Percentiles rank a stretch among this genome's conserved stretches.
Conservation (phyloP, 30 jellyfish, hydroid and myxozoan genomes). For the Pelagia noctiluca region DNA sequence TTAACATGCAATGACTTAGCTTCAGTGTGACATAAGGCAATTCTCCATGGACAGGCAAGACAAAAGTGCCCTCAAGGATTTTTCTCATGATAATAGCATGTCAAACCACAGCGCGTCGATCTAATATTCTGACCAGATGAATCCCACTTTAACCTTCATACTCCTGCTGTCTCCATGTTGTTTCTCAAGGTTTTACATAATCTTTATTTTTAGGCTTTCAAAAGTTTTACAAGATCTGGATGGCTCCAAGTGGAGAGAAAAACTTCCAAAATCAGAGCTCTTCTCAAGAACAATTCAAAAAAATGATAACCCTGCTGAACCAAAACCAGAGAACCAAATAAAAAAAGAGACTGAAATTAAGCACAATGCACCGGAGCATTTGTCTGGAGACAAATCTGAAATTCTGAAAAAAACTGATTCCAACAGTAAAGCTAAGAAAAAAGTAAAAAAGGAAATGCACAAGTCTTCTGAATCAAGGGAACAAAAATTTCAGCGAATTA, state of each 20-base stretch:
- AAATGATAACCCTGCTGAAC: no score
- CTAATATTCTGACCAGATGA: background rate
- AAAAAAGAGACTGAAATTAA: slow-evolving; percentile 6
- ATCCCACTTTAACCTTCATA: background rate
- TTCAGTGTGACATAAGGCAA: background rate
- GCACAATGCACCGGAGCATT: no score
- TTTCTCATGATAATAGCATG: background rate
- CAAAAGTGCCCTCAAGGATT: no score
- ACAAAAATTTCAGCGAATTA: slow-evolving; percentile 50
- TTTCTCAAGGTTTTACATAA: background rate
- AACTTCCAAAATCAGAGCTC: slow-evolving; percentile 46
- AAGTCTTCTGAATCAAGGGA: slow-evolving; percentile 27
- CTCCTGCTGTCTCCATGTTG: no score
- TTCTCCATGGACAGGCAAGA: background rate
- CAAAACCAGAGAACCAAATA: background rate
- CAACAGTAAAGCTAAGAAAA: no score
- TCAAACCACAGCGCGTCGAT: background rate
- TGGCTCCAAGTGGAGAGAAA: slow-evolving; percentile 81
- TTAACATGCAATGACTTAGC: no score
- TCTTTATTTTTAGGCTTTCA: slow-evolving; percentile 41
- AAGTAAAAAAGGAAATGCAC: background rate
- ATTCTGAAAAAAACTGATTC: no score
- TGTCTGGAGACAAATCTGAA: background rate
- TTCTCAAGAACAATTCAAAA: no score
- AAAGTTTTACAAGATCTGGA: slow-evolving; percentile 41